Evolutionary conservation across 2,888 invertebrate species (phyloP).

Genomic region (Lypha dubia): DNA sequence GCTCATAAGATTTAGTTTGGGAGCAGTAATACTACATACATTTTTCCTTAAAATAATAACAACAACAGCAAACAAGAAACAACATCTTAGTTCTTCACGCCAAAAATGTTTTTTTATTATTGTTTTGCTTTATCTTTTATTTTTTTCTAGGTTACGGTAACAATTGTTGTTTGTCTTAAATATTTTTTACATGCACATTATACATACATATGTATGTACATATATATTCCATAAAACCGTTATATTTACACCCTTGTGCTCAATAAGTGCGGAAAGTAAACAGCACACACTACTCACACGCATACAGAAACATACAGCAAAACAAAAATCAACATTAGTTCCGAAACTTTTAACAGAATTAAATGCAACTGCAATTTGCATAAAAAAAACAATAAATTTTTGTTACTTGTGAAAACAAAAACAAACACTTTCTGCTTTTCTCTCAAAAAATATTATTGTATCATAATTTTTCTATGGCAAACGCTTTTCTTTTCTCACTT

Average conservation of each 20-base stretch:
- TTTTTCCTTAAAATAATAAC: neutral
- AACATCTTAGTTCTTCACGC: neutral
- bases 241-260: conserved; percentile 6
- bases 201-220: neutral
- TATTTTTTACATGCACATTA: neutral
- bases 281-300: neutral
- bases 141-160: conserved; percentile 1
- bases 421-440: neutral
- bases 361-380: neutral
- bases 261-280: conserved; percentile 1
- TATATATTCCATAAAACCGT: conserved; percentile 4
- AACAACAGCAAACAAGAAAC: neutral
- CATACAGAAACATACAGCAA: neutral
- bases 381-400: neutral
- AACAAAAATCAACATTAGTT: neutral
- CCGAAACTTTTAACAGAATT: conserved; percentile 4
- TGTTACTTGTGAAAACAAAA: neutral
- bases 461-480: neutral
- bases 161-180: conserved; percentile 17
- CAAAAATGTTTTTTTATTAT: neutral
- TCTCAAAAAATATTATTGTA: no score
- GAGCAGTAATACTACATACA: neutral
- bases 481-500: neutral
- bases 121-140: neutral
- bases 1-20: neutral